phyloP scores from a whole-genome alignment of 2,888 invertebrate genomes.

The Synanthedon vespiformis region DNA sequence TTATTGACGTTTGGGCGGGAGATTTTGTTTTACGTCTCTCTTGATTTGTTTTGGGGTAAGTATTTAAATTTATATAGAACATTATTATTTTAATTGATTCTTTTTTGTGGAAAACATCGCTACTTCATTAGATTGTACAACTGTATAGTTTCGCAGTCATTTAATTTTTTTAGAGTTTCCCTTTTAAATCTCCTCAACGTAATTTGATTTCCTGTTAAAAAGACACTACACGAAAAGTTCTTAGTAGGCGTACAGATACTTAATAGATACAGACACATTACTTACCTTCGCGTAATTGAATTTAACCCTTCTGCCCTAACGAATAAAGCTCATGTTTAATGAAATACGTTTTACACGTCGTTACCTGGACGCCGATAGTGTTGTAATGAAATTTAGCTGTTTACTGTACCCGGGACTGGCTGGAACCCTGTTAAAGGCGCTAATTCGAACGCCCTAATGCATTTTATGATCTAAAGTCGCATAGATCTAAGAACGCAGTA shows the following conservation, averaged over 20 bases:
- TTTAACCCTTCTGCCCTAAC: neutral
- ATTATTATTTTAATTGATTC: neutral
- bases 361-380: neutral
- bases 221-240: no score
- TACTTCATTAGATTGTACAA: neutral
- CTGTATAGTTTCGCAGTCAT: no score
- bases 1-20: neutral
- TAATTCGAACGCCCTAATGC: conserved; percentile 45
- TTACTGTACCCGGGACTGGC: conserved; percentile 20
- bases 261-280: neutral
- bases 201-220: no score
- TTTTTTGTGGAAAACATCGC: neutral
- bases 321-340: neutral
- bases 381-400: conserved; percentile 22
- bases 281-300: neutral
- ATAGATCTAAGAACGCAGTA: conserved; percentile 12
- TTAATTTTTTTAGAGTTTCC: no score
- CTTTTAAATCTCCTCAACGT: no score
- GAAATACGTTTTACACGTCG: neutral
- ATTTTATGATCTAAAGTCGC: conserved; percentile 32
- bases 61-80: neutral
- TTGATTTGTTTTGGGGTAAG: neutral
- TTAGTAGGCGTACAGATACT: neutral
- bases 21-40: neutral
- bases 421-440: conserved; percentile 31